Evolutionary conservation across 64 coral and sea anemone species (phyloP), one percentile per base, ranked within the genome.

Genomic region (Catalaphyllia jardinei): DNA sequence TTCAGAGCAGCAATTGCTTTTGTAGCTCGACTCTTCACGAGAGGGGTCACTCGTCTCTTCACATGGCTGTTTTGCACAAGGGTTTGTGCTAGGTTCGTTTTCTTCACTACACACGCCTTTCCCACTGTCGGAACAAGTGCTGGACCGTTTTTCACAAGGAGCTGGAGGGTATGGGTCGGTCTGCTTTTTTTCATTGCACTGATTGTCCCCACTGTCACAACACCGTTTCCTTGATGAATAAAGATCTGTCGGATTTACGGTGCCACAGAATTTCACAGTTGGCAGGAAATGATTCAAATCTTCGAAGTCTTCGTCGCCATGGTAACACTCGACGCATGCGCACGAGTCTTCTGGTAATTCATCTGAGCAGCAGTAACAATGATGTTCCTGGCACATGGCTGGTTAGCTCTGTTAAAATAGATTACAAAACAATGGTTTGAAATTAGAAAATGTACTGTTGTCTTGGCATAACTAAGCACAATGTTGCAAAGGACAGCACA

Each of bases 301-400:
- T 50, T 46, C 54, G 14, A 3, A 30, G 31, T 81, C 71, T 86
- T 77, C 6, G 4, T 82, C 86, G 38, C 84, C 93, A 91, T 95
- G 93, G 83, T 81, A 76, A 88, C 93, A 95, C 10, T 80, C 89
- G 7, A 61, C 54, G 74, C 89, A 95, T 2, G 51, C 54, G 52
- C 93, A 95, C 25, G 49, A 72, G 19, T 86, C 74, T 60, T 74
- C 72, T 4, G 93, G 93, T 19, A 88, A 50, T 24, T 95, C 84
- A 24, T 95, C 89, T 38, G 93, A 77, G 49, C 93, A 95, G 52
- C 93, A 95, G 31, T 88, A 57, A 18, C 93, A 95, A 17, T 91
- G 83, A 31, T 88, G 83, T 59, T 95, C 93, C 61, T 91, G 89
- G 54, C 83, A 94, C 93, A 94, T 94, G 62, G 50, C 14, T 39